Conservation (phyloP, 2,888 invertebrate genomes). For the Melieria crassipennis region DNA sequence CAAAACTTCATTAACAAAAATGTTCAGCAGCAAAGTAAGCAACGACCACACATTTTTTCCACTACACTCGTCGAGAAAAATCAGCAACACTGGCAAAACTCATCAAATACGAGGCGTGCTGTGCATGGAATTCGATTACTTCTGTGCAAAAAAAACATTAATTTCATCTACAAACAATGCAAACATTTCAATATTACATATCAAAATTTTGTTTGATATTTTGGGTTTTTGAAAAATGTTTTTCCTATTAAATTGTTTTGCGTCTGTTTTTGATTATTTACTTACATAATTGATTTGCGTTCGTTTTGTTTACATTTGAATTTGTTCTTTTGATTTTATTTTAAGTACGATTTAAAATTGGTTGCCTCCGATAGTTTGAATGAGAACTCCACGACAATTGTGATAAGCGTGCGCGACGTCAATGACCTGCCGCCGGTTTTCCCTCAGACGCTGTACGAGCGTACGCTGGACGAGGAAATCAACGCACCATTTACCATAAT, state of each 20-base stretch:
- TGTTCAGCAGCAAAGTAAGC: no score
- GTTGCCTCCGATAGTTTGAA: slow-evolving; percentile 90
- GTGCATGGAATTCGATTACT: no score
- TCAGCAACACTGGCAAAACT: no score
- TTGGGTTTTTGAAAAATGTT: background rate
- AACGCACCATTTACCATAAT: slow-evolving; percentile 78
- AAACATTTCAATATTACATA: no score
- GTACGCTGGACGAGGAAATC: slow-evolving; percentile 80
- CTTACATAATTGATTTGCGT: slow-evolving; percentile 15
- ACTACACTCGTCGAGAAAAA: no score
- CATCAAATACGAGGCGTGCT: no score
- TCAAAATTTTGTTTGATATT: no score
- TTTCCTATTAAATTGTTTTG: slow-evolving; percentile 13
- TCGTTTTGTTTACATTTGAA: slow-evolving; percentile 31
- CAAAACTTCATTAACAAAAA: no score
- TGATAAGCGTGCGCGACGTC: slow-evolving; percentile 84
- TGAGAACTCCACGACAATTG: slow-evolving; percentile 86
- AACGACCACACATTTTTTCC: no score
- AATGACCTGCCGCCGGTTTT: slow-evolving; percentile 91
- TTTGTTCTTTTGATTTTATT: slow-evolving; percentile 31
- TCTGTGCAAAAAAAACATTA: no score
- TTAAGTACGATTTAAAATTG: slow-evolving; percentile 85
- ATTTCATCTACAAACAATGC: no score
- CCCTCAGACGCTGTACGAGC: slow-evolving; percentile 76
- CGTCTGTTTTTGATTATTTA: slow-evolving; percentile 12